phyloP scores from a whole-genome alignment of 1,140 invertebrate species.

The Lepidurus apus region DNA sequence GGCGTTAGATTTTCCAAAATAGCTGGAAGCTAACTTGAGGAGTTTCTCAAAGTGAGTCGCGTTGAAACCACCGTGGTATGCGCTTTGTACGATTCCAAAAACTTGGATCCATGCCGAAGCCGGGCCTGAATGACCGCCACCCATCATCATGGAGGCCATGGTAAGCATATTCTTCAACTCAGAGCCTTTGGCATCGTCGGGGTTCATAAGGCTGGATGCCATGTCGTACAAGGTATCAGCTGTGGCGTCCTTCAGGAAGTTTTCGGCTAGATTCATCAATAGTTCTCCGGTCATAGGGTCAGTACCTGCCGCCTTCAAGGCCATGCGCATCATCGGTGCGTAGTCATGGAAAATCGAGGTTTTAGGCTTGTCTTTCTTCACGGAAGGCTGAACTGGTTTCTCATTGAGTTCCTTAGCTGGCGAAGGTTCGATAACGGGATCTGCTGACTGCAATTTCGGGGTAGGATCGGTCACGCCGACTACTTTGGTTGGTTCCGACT shows the following conservation, averaged over 20 bases:
- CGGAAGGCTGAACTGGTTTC: conserved; percentile 22
- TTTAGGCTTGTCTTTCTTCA: conserved; percentile 26
- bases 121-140: background rate
- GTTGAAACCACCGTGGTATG: conserved; percentile 25
- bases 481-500: conserved; percentile 23
- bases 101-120: background rate
- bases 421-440: background rate
- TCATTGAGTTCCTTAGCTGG: background rate
- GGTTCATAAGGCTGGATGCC: conserved; percentile 28
- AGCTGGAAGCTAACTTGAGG: conserved; percentile 11
- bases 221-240: conserved; percentile 30
- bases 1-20: background rate
- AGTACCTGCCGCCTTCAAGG: conserved; percentile 8
- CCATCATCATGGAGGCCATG: conserved; percentile 27
- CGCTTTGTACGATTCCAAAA: conserved; percentile 2
- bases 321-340: conserved; percentile 2
- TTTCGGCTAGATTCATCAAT: conserved; percentile 25
- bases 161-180: conserved; percentile 25
- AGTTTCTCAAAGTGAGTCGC: conserved; percentile 25
- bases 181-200: conserved; percentile 7
- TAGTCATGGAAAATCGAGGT: background rate
- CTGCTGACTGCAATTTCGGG: background rate
- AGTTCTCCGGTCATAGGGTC: conserved; percentile 27
- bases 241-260: conserved; percentile 24
- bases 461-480: background rate